A percentile compares a stretch with the other conserved stretches of the same genome.
Evolutionary conservation across 2,888 invertebrate species (phyloP).

Genomic region (Neocrepidodera transversa): DNA sequence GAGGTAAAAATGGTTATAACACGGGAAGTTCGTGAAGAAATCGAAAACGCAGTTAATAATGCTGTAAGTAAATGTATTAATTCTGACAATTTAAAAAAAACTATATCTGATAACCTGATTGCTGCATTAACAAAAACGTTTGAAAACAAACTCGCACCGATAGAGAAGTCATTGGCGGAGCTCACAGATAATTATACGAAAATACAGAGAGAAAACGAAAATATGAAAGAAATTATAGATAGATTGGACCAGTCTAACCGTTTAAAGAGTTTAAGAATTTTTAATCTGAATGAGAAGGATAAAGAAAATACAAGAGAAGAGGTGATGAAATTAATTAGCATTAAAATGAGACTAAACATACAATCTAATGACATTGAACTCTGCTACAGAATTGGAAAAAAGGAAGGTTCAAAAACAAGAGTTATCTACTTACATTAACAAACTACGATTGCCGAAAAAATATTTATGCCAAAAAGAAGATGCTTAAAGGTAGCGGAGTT

Average conservation of each 20-base stretch:
- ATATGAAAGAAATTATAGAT: conserved; percentile 9
- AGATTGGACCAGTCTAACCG: conserved; percentile 13
- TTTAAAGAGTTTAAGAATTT: conserved; percentile 6
- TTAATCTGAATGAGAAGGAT: conserved; percentile 13
- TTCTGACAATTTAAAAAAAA: conserved; percentile 10
- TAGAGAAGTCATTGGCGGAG: conserved; percentile 10
- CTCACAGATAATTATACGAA: conserved; percentile 10
- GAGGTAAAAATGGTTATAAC: conserved; percentile 12
- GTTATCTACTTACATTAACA: conserved; percentile 2
- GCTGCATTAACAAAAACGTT: conserved; percentile 16
- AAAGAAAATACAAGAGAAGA: conserved; percentile 8
- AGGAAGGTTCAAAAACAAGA: neutral
- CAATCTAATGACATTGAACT: conserved; percentile 4
- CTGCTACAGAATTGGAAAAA: conserved; percentile 15
- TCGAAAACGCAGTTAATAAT: conserved; percentile 11
- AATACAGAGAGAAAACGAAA: conserved; percentile 1
- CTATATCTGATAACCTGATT: conserved; percentile 12
- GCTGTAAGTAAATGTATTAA: conserved; percentile 12
- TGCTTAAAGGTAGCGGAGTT: neutral
- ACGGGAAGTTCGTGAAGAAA: conserved; percentile 4
- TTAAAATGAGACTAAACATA: conserved; percentile 2
- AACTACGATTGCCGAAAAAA: conserved; percentile 5
- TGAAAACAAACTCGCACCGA: neutral
- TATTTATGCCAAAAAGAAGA: conserved; percentile 10
- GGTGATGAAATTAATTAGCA: conserved; percentile 1